These are phyloP conservation scores for cat (Felis catus) DNA, from an alignment of 2,113 vertebrate species.

Conservation along the genomic window F.catus_Fca126_mat1.0 CM031414.1:65493001-65493500, in stretches of 20 bases:
- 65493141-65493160: neutral
- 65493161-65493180: neutral
- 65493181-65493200: neutral
- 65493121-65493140: neutral
- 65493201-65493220: neutral
- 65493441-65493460: neutral
- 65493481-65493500: neutral
- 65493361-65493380: neutral
- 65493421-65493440: neutral
- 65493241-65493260: neutral
- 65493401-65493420: neutral
- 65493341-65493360: neutral
- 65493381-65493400: neutral
- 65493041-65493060: neutral
- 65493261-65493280: neutral
- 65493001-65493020: neutral
- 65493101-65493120: fast-evolving
- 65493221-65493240: neutral
- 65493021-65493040: too few relatives aligned
- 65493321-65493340: neutral
- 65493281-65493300: neutral
- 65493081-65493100: neutral
- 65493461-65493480: neutral
- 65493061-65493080: neutral
- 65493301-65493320: neutral